Evolutionary conservation across 2,888 invertebrate species (phyloP).

Genomic region (Lissocephala sabroskyi): DNA sequence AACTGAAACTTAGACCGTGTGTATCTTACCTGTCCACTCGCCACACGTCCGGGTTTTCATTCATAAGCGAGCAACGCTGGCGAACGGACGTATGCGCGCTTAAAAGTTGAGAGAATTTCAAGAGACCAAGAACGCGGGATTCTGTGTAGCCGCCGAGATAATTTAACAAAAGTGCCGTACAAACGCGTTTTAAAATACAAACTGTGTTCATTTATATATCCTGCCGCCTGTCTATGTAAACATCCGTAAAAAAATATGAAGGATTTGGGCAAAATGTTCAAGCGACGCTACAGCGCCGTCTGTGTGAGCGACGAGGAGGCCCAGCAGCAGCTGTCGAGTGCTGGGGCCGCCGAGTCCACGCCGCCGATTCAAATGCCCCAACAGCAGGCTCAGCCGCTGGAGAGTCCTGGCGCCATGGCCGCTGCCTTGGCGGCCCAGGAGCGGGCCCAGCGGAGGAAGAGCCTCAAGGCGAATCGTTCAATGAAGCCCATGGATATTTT

Average conservation of each 20-base stretch:
- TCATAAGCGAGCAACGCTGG: conserved; percentile 70
- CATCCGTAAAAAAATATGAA: conserved; percentile 75
- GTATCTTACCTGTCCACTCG: conserved; percentile 57
- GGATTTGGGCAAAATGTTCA: conserved; percentile 77
- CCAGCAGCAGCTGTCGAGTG: conserved; percentile 10
- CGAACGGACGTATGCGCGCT: conserved; percentile 64
- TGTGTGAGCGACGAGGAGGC: conserved; percentile 69
- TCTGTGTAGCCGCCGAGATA: too few species aligned
- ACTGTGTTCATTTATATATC: not conserved
- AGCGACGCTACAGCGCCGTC: conserved; percentile 75
- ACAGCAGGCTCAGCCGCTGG: too few species aligned
- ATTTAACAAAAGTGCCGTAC: too few species aligned
- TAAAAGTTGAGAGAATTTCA: conserved; percentile 39
- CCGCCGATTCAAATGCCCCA: not conserved
- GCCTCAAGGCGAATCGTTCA: conserved; percentile 70
- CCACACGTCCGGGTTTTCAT: conserved; percentile 65
- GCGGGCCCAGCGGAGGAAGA: conserved; percentile 48
- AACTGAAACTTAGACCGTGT: conserved; percentile 28
- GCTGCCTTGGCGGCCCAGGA: not conserved
- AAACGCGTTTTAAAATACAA: conserved; percentile 8
- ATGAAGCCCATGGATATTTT: conserved; percentile 72
- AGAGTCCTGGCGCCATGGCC: not conserved
- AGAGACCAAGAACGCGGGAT: conserved; percentile 19
- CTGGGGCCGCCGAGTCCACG: not conserved
- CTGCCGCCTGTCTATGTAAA: not conserved